Base-by-base conservation (phyloP, 2,797 vertebrate genomes). In the Acanthurus leucopareius region DNA sequence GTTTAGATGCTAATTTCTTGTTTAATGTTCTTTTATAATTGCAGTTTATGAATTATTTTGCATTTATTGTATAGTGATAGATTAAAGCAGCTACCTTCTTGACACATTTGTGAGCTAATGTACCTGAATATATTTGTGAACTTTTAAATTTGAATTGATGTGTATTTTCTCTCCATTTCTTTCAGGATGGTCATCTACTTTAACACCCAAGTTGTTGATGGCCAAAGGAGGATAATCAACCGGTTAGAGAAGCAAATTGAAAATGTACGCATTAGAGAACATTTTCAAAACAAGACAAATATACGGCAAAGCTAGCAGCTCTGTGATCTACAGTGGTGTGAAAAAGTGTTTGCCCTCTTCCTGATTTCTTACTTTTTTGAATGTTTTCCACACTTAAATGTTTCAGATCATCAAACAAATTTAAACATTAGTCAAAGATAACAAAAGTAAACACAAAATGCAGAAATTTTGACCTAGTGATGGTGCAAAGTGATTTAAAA, bases 171-270 rank as follows among this genome's bases (percentile, higher is more conserved):
- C 1, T 5, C 45, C 40, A 3, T 2, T 25, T 42, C 52, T 87
- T 87, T 52, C 93, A 98, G 97, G 84, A 86, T 94, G 0, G 75
- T 95, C 52, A 96, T 95, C 88, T 98, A 97, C 87, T 89, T 97
- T 89, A 93, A 96, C 32, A 73, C 94, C 80, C 96, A 98, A 89
- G 93, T 97, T 85, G 91, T 96, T 22, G 95, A 95, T 62, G 97
- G 96, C 51, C 97, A 95, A 70, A 92, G 45, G 52, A 94, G 72
- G 86, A 89, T 97, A 81, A 96, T 97, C 79, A 7, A 7, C 40
- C 90, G 89, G 77, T 92, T 98, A 58, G 93, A 94, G 91, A 94
- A 95, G 63, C 96, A 97, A 91, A 96, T 97, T 19, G 85, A 86
- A 82, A 96, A 97, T 0, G 97, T 97, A 86, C 58, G 96, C 86